Base-by-base conservation (phyloP, 2,888 invertebrate species). In the Micoletzkya japonica region DNA sequence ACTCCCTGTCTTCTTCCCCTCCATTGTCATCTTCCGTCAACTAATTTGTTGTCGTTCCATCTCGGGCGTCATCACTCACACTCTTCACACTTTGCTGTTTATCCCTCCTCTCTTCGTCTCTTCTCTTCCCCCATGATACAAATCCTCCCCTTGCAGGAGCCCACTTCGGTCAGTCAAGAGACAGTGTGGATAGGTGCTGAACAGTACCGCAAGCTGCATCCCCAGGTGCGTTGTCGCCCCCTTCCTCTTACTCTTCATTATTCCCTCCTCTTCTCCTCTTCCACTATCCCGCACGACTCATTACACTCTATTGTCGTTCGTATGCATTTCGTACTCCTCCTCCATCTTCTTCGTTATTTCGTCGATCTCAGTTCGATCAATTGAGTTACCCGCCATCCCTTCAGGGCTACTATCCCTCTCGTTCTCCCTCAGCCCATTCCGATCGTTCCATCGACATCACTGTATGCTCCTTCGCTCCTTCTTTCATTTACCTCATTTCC, bases 121-220 rank as follows among this genome's bases (percentile, higher is more conserved):
- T n/a, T n/a, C n/a, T n/a, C n/a, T n/a, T 26, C 52, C 26, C 14
- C 4, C 3, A 32, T n/a, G 56, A 36, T 64, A 30, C 59, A 14
- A 30, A 60, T 58, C 49, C 26, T 58, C n/a, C 26, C 26, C 20
- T 56, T 56, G 14, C n/a, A 39, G 57, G 57, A 67, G 32, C 67
- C 56, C 2, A 24, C 67, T 0, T 57, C 67, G 2, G 52, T 67
- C 28, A 77, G 77, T 64, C 74, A 82, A 59, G 84, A 84, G 70
- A 84, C 84, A 26, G 82, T 84, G 44, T 84, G 84, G 83, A 81
- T 84, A 49, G 76, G 77, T 17, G 77, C 80, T 36, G 82, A 83
- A 57, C 76, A 80, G 56, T 78, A 82, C 70, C 73, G 81, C 26
- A 76, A 78, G 50, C 77, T 83, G 20, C 81, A 83, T 73, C 84